These are phyloP conservation scores for human DNA, from an alignment of 2,113 vertebrate genomes.

Conservation along the genomic window GRCh38 chr12:115483501-115484000, in stretches of 20 bases:
- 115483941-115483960: background rate
- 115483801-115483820: accelerated
- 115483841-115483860: background rate
- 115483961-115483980: background rate
- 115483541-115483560: background rate
- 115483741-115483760: background rate
- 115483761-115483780: no score
- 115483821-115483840: background rate
- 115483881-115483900: background rate
- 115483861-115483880: background rate
- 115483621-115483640: background rate
- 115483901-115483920: background rate
- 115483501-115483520: background rate
- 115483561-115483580: background rate
- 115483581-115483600: background rate
- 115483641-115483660: background rate
- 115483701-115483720: no score
- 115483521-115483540: background rate
- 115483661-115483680: background rate
- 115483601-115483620: background rate
- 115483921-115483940: background rate
- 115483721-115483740: background rate
- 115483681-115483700: background rate
- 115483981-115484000: background rate
- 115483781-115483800: no score